Percentiles rank a stretch among this genome's conserved stretches.
These are phyloP conservation scores for Melanogrammus aeglefinus DNA, from an alignment of 2,797 vertebrate species.

Conservation along the genomic window DNA sequence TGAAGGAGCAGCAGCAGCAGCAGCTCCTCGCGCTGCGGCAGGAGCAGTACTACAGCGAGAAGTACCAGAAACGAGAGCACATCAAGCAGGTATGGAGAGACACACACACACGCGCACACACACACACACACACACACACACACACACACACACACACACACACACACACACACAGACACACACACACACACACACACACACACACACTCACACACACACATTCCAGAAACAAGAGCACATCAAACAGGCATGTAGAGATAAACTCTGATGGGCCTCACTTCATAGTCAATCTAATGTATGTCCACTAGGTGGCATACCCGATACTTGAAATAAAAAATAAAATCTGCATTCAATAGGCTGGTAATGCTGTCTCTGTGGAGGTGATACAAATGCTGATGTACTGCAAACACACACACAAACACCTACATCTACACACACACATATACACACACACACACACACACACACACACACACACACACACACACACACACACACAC, in stretches of 20 bases:
- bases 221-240: too few species aligned
- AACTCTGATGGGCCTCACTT: too few species aligned
- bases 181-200: not conserved
- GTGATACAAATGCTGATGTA: not conserved
- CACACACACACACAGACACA: not conserved
- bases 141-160: not conserved
- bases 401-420: not conserved
- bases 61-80: constrained; percentile 95
- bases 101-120: constrained; percentile 60
- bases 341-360: not conserved
- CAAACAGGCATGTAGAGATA: too few species aligned
- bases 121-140: not conserved
- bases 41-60: constrained; percentile 97
- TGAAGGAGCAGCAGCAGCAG: constrained; percentile 93
- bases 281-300: too few species aligned
- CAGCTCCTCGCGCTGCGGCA: constrained; percentile 91
- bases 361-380: not conserved
- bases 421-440: not conserved
- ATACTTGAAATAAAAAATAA: not conserved
- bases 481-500: not conserved
- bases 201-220: not conserved
- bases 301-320: too few species aligned
- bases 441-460: not conserved
- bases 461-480: not conserved
- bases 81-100: constrained; percentile 84